These are phyloP conservation scores for Tachina lurida DNA, from an alignment of 2,888 invertebrate genomes.

Conservation along the genomic window DNA sequence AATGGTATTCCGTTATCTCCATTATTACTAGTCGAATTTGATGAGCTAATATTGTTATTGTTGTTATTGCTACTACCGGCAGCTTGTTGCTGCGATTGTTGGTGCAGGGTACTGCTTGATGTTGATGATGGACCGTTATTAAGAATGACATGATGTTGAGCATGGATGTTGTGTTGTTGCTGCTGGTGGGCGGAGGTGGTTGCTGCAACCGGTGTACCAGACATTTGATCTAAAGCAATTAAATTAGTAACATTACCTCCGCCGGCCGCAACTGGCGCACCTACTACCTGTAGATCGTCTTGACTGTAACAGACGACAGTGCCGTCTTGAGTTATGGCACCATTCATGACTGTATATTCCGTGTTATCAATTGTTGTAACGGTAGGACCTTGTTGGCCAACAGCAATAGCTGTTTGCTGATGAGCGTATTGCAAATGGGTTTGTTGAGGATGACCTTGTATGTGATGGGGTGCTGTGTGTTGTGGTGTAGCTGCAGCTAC, in stretches of 20 bases:
- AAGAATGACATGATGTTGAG: slow-evolving; percentile 74
- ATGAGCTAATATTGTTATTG: slow-evolving; percentile 40
- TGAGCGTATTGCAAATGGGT: slow-evolving; percentile 66
- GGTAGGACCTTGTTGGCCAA: slow-evolving; percentile 76
- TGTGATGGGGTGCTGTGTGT: slow-evolving; percentile 65
- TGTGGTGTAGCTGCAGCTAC: slow-evolving; percentile 71
- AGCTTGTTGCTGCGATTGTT: slow-evolving; percentile 67
- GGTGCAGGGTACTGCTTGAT: slow-evolving; percentile 60
- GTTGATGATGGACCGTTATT: slow-evolving; percentile 73
- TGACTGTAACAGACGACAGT: slow-evolving; percentile 79
- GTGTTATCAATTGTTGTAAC: slow-evolving; percentile 77
- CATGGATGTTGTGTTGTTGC: slow-evolving; percentile 66
- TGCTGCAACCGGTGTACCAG: slow-evolving; percentile 72
- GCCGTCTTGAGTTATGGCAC: slow-evolving; percentile 80
- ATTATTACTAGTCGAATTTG: slow-evolving; percentile 59
- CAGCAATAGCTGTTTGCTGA: slow-evolving; percentile 64
- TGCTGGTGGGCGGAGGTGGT: slow-evolving; percentile 42
- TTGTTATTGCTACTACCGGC: slow-evolving; percentile 42
- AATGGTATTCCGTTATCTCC: slow-evolving; percentile 85
- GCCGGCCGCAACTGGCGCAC: slow-evolving; percentile 57
- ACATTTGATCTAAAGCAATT: slow-evolving; percentile 79
- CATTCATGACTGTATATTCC: slow-evolving; percentile 81
- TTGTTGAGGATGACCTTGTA: slow-evolving; percentile 70
- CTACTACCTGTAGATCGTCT: slow-evolving; percentile 75
- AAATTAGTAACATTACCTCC: slow-evolving; percentile 76